phyloP scores from a whole-genome alignment of 2,797 vertebrate genomes.

The Stomatorhinus walkeri region DNA sequence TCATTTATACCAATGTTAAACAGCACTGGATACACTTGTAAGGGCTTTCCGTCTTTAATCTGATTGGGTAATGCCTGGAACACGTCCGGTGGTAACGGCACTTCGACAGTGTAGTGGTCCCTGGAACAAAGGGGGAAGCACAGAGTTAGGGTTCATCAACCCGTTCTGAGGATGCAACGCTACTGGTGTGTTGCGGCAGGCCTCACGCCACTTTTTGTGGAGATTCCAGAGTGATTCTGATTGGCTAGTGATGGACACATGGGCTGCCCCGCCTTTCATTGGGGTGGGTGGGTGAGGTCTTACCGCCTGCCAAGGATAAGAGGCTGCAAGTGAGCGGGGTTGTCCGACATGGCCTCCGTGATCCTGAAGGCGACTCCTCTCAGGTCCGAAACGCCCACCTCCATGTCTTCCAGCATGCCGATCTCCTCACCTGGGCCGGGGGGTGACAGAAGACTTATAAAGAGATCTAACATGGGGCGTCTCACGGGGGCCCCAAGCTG shows the following conservation, averaged over 20 bases:
- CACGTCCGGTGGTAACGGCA: conserved; percentile 79
- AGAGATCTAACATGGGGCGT: not conserved
- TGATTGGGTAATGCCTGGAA: conserved; percentile 83
- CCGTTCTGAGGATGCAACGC: not conserved
- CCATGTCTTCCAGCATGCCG: conserved; percentile 98
- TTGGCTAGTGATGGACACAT: not conserved
- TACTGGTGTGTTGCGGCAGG: not conserved
- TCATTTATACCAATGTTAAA: conserved; percentile 98
- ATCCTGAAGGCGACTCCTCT: conserved; percentile 86
- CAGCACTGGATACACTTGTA: conserved; percentile 80
- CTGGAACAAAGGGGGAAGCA: conserved; percentile 47
- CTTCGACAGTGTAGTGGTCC: conserved; percentile 84
- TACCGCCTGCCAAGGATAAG: conserved; percentile 84
- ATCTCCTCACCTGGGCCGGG: conserved; percentile 80
- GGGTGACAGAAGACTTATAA: not conserved
- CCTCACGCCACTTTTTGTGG: not conserved
- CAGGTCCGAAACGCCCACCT: conserved; percentile 86
- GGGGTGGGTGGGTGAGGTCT: conserved; percentile 38
- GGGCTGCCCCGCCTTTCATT: not conserved
- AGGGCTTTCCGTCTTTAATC: conserved; percentile 80
- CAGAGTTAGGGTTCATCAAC: not conserved
- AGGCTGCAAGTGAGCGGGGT: conserved; percentile 73
- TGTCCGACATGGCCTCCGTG: conserved; percentile 77
- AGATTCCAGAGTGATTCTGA: not conserved
- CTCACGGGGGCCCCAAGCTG: not conserved